Conservation (phyloP, 2,113 vertebrate genomes). For the Paralichthys olivaceus region DNA sequence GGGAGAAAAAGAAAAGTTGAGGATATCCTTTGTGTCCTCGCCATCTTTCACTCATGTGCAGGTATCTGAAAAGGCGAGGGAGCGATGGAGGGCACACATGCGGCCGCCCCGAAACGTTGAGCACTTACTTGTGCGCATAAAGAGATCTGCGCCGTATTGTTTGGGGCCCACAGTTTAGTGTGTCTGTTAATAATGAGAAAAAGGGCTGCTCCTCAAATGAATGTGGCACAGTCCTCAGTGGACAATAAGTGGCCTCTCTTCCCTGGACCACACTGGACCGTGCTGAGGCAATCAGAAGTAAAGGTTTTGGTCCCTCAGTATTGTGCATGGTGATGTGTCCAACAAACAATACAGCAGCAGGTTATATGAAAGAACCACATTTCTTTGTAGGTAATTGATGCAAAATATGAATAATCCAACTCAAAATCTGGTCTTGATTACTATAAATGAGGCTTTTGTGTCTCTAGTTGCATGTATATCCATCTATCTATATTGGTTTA, state of each 20-base stretch:
- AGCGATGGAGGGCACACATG: conserved; percentile 60
- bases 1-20: conserved; percentile 81
- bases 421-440: neutral
- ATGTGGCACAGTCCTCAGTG: conserved; percentile 80
- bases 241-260: conserved; percentile 81
- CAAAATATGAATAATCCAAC: neutral
- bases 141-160: conserved; percentile 83
- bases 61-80: conserved; percentile 84
- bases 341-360: conserved; percentile 38
- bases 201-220: conserved; percentile 80
- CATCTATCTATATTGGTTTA: neutral
- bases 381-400: neutral
- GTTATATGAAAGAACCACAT: neutral
- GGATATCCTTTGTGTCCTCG: conserved; percentile 82
- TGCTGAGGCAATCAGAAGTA: conserved; percentile 77
- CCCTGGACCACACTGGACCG: conserved; percentile 74
- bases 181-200: conserved; percentile 84
- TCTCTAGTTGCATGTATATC: neutral
- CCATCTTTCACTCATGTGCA: conserved; percentile 82
- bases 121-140: conserved; percentile 85
- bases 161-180: conserved; percentile 79
- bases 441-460: neutral
- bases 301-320: conserved; percentile 68
- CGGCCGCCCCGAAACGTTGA: conserved; percentile 74
- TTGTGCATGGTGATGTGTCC: conserved; percentile 59